Percentiles rank a stretch among this genome's conserved stretches.
Evolutionary conservation across 1,140 invertebrate genomes (phyloP).

Genomic region (Drosophila triauraria): DNA sequence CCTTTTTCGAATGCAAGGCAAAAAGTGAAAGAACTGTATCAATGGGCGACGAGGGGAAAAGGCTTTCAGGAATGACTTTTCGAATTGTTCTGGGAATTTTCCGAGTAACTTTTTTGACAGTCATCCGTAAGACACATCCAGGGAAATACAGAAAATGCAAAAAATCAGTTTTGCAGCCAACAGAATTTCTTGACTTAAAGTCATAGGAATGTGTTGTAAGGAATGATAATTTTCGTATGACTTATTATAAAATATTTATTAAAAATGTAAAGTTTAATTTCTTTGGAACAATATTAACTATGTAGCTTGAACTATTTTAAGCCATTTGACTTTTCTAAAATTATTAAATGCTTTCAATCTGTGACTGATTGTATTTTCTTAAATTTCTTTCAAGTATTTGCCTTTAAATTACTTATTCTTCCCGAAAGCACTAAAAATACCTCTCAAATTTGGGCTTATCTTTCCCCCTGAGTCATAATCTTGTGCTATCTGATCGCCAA

Average conservation of each 20-base stretch:
- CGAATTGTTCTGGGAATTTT: constrained; percentile 41
- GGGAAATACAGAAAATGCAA: constrained; percentile 10
- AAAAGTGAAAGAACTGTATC: constrained; percentile 48
- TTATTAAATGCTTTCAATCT: too few species aligned
- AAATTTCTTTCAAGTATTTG: background rate
- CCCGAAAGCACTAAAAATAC: constrained; percentile 7
- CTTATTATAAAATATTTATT: too few species aligned
- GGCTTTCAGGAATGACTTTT: constrained; percentile 22
- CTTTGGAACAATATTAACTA: too few species aligned
- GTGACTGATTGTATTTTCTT: too few species aligned
- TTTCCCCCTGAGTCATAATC: background rate
- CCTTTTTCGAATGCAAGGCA: constrained; percentile 13
- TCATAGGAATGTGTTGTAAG: background rate
- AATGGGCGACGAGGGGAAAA: constrained; percentile 42
- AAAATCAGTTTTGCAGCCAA: constrained; percentile 3
- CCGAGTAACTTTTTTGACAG: constrained; percentile 47
- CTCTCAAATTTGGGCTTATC: background rate
- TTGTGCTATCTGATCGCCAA: constrained; percentile 19
- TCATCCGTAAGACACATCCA: constrained; percentile 23
- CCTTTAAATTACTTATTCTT: constrained; percentile 6
- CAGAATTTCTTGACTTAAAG: constrained; percentile 1
- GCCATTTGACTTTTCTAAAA: too few species aligned
- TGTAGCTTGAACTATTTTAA: too few species aligned
- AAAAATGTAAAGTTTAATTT: background rate
- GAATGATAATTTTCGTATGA: too few species aligned